phyloP scores from a whole-genome alignment of 2,797 vertebrate species.

The Brachyrhaphis roseni region DNA sequence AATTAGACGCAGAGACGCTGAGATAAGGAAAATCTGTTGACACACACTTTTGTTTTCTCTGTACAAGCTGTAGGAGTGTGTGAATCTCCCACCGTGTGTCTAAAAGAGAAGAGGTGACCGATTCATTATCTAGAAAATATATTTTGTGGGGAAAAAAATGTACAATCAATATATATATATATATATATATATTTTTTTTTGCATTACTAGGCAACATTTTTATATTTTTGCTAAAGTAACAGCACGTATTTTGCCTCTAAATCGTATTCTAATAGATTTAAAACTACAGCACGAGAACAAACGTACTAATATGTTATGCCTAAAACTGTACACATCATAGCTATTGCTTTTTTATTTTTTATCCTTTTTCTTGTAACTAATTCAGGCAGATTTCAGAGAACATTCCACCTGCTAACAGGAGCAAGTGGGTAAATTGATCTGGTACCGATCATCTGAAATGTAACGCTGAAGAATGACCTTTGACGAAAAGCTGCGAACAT shows the following conservation, averaged over 20 bases:
- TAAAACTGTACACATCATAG: neutral
- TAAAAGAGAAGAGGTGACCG: neutral
- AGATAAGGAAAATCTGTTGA: constrained; percentile 5
- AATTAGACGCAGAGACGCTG: neutral
- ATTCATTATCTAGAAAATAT: constrained; percentile 5
- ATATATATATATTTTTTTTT: neutral
- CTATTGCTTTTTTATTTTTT: neutral
- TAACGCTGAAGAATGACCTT: constrained; percentile 60
- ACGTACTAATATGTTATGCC: neutral
- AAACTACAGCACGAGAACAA: neutral
- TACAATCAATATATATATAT: no score
- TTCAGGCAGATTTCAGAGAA: neutral
- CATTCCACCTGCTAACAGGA: constrained; percentile 2
- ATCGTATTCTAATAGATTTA: neutral
- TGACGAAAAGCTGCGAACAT: constrained; percentile 54
- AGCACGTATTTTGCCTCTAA: neutral
- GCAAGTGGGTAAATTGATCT: constrained; percentile 24
- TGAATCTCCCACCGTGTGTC: neutral
- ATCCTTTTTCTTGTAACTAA: neutral
- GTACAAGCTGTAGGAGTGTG: neutral
- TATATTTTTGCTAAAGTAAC: neutral
- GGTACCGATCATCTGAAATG: constrained; percentile 42
- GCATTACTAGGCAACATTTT: neutral
- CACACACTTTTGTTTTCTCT: constrained; percentile 2
- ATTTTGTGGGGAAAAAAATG: neutral